Evolutionary conservation across 2,797 vertebrate genomes (phyloP).

Genomic region (Discoglossus pictus): DNA sequence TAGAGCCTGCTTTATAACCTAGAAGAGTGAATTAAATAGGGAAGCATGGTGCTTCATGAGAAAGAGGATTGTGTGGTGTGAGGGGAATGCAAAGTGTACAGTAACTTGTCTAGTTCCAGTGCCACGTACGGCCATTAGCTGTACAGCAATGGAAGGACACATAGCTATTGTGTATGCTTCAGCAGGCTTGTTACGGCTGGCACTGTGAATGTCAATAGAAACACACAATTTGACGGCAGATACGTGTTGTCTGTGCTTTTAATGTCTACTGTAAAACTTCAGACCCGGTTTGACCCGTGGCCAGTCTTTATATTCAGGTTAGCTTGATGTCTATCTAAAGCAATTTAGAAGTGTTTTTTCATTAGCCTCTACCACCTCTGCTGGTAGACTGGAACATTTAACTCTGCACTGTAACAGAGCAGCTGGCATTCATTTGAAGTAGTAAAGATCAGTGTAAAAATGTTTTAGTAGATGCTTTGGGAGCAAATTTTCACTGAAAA

Average conservation of each 20-base stretch:
- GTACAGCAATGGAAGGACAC: constrained; percentile 27
- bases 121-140: constrained; percentile 13
- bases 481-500: no score
- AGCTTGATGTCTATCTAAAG: no score
- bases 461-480: no score
- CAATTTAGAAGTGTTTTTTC: no score
- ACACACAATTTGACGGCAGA: constrained; percentile 15
- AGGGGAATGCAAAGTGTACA: constrained; percentile 40
- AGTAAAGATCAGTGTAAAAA: no score
- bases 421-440: no score
- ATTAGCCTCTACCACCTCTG: no score
- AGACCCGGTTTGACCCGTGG: not conserved
- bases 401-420: no score
- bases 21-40: constrained; percentile 44
- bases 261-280: constrained; percentile 2
- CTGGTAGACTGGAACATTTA: no score
- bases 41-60: constrained; percentile 24
- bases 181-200: constrained; percentile 15
- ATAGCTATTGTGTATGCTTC: constrained; percentile 12
- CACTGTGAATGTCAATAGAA: constrained; percentile 22
- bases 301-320: not conserved
- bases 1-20: constrained; percentile 46
- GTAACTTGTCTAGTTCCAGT: constrained; percentile 35
- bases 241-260: constrained; percentile 18
- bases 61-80: constrained; percentile 38